Conservation (phyloP, 1,140 invertebrate genomes). For the Delia radicum region DNA sequence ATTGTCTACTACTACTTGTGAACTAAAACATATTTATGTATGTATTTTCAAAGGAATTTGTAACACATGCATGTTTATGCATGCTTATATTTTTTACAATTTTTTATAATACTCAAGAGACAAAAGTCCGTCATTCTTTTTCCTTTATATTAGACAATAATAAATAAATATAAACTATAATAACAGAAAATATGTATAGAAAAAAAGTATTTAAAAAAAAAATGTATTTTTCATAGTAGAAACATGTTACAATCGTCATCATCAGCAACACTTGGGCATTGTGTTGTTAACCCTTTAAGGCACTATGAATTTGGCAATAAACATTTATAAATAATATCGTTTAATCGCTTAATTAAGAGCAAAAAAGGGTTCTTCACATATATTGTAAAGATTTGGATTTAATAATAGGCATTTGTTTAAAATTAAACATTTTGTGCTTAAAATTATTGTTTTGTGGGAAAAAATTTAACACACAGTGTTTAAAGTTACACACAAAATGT, state of each 20-base stretch:
- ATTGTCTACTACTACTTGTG: background rate
- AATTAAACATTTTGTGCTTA: too few relatives aligned
- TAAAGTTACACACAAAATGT: too few relatives aligned
- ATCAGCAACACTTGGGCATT: background rate
- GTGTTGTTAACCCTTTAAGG: too few relatives aligned
- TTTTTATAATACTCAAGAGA: background rate
- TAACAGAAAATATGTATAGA: background rate
- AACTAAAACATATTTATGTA: background rate
- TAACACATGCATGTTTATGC: background rate
- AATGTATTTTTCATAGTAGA: too few relatives aligned
- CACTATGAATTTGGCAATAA: too few relatives aligned
- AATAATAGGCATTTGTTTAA: too few relatives aligned
- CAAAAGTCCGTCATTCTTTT: slow-evolving; percentile 4
- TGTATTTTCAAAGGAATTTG: slow-evolving; percentile 1
- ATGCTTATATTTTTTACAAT: background rate
- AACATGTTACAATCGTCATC: background rate
- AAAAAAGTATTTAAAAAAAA: background rate
- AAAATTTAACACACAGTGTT: too few relatives aligned
- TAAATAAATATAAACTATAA: background rate
- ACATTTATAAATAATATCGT: too few relatives aligned
- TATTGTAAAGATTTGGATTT: too few relatives aligned
- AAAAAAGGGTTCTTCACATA: too few relatives aligned
- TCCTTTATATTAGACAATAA: background rate
- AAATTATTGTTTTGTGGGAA: too few relatives aligned
- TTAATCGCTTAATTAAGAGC: too few relatives aligned